These are phyloP conservation scores for Heteropelma amictum DNA, from an alignment of 2,888 invertebrate species.

Conservation along the genomic window DNA sequence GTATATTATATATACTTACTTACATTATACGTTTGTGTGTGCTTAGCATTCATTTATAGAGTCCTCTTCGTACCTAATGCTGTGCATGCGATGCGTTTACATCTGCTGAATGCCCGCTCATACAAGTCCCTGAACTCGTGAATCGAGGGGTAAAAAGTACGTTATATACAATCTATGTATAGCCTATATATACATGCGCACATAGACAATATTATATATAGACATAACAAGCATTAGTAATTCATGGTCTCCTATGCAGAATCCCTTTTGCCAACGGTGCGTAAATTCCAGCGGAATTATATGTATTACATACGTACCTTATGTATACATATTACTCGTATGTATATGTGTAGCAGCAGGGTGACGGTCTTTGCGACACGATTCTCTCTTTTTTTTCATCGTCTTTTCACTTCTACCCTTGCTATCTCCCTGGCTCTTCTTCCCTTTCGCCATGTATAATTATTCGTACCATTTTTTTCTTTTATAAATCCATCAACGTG, in stretches of 20 bases:
- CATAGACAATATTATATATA: not conserved
- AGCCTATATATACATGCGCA: not conserved
- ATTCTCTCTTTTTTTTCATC: slow-evolving; percentile 1
- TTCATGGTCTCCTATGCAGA: slow-evolving; percentile 43
- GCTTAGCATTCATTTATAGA: no score
- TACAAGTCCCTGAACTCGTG: not conserved
- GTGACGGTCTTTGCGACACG: slow-evolving; percentile 20
- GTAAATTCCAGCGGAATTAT: slow-evolving; percentile 39
- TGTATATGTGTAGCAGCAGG: slow-evolving; percentile 10
- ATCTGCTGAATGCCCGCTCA: not conserved
- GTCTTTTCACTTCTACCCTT: not conserved
- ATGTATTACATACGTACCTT: slow-evolving; percentile 5
- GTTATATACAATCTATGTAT: not conserved
- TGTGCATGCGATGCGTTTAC: slow-evolving; percentile 14
- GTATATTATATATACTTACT: no score
- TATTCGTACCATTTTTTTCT: slow-evolving; percentile 11
- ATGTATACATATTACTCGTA: not conserved
- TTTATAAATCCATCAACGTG: slow-evolving; percentile 35
- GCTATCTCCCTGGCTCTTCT: not conserved
- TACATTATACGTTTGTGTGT: no score
- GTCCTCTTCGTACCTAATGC: not conserved
- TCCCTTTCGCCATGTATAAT: not conserved
- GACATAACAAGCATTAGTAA: slow-evolving; percentile 42
- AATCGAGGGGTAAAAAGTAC: slow-evolving; percentile 5
- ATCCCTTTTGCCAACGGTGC: slow-evolving; percentile 29